These are phyloP conservation scores for Vimba vimba DNA, from an alignment of 2,113 vertebrate species.

Conservation along the genomic window DNA sequence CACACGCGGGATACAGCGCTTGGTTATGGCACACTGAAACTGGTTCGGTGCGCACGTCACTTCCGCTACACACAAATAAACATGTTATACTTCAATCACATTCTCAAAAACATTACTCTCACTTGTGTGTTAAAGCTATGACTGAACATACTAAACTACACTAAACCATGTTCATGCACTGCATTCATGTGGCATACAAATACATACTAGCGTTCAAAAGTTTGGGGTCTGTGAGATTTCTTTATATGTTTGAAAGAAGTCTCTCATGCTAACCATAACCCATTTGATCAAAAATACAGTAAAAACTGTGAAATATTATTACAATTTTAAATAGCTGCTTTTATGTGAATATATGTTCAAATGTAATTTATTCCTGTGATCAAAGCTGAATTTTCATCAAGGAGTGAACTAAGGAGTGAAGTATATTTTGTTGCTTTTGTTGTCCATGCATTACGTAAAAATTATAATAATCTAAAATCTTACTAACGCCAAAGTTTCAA, in stretches of 20 bases:
- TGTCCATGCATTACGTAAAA: not conserved
- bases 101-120: not conserved
- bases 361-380: not conserved
- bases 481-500: not conserved
- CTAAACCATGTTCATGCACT: not conserved
- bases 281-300: not conserved
- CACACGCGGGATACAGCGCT: conserved; percentile 95
- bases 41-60: conserved; percentile 97
- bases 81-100: not conserved
- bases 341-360: not conserved
- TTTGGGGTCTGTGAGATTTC: too few relatives aligned
- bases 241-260: not conserved
- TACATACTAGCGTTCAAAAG: not conserved
- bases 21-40: conserved; percentile 96
- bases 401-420: not conserved
- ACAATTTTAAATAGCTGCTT: too few relatives aligned
- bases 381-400: not conserved
- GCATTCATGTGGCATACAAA: not conserved
- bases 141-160: not conserved
- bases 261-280: not conserved
- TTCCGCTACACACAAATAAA: conserved; percentile 79
- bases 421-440: not conserved
- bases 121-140: not conserved
- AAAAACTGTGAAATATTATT: too few relatives aligned
- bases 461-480: not conserved